Percentiles rank a stretch among this genome's conserved stretches.
Evolutionary conservation across 2,113 vertebrate genomes (phyloP).

Genomic region (Takifugu bimaculatus): DNA sequence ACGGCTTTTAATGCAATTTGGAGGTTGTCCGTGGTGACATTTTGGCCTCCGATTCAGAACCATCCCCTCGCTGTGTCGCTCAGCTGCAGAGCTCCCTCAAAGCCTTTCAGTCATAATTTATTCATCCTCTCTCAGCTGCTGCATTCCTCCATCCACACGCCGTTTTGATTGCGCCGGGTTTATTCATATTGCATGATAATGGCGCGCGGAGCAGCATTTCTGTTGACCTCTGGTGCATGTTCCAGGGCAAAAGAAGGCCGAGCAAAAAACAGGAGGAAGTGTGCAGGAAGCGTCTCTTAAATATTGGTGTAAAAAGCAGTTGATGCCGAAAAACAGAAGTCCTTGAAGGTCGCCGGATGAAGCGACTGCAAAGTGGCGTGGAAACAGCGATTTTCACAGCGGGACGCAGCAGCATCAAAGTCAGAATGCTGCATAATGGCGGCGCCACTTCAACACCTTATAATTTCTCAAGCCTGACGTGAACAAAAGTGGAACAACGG

Average conservation of each 20-base stretch:
- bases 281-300: neutral
- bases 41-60: too few species aligned
- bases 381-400: slow-evolving; percentile 5
- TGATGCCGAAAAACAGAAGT: neutral
- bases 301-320: neutral
- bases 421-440: neutral
- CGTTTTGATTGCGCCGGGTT: slow-evolving; percentile 38
- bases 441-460: slow-evolving; percentile 1
- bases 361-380: neutral
- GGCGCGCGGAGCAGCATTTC: neutral
- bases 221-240: slow-evolving; percentile 9
- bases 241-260: neutral
- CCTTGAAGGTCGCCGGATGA: neutral
- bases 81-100: slow-evolving; percentile 22
- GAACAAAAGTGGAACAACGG: neutral
- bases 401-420: neutral
- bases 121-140: slow-evolving; percentile 30
- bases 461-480: slow-evolving; percentile 1
- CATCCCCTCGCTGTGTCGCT: slow-evolving; percentile 10
- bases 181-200: slow-evolving; percentile 57
- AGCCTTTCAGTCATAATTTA: slow-evolving; percentile 42
- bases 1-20: too few species aligned
- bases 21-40: too few species aligned
- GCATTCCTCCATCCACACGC: slow-evolving; percentile 16
- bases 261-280: neutral